Evolutionary conservation across 2,888 invertebrate species (phyloP), one percentile per base, ranked within the genome.

Genomic region (Subacronicta megacephala): DNA sequence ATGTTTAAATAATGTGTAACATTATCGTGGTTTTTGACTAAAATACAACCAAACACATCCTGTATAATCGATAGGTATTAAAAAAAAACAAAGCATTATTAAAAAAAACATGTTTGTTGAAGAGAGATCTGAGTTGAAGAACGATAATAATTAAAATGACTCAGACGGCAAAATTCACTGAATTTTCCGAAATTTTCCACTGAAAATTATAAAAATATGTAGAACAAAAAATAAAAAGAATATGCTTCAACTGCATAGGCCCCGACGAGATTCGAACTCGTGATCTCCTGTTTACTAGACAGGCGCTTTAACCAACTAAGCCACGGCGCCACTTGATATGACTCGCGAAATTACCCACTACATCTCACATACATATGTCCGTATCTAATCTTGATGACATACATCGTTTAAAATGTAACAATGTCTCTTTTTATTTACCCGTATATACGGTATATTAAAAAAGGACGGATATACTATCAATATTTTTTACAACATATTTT

Each of bases 221-320:
- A 0, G 23, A n/a, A n/a, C n/a, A 23, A 13, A 49, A 60, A 49
- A 0, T 0, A 45, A 56, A 58, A 55, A 43, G n/a, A 31, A 13
- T 45, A 33, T 43, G 43, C 40, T n/a, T 43, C 13, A 52, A 17
- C 15, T 5, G 47, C 51, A 53, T 51, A 92, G 92, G 92, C 92
- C 90, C 92, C 92, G 91, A 81, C 91, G 90, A 91, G 92, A 92
- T 92, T 92, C 91, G 92, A 93, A 92, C 92, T 92, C 91, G 77
- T 81, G 91, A 92, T 92, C 92, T 92, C 92, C 92, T 92, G 92
- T 92, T 92, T 92, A 92, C 92, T 92, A 92, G 92, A 93, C 93
- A 92, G 93, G 92, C 92, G 92, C 91, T 91, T 91, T 92, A 90
- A 92, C 91, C 92, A 90, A 91, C 89, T 91, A 90, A 92, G 92